Base-by-base conservation (phyloP, 2,797 vertebrate species). In the Periparus ater region DNA sequence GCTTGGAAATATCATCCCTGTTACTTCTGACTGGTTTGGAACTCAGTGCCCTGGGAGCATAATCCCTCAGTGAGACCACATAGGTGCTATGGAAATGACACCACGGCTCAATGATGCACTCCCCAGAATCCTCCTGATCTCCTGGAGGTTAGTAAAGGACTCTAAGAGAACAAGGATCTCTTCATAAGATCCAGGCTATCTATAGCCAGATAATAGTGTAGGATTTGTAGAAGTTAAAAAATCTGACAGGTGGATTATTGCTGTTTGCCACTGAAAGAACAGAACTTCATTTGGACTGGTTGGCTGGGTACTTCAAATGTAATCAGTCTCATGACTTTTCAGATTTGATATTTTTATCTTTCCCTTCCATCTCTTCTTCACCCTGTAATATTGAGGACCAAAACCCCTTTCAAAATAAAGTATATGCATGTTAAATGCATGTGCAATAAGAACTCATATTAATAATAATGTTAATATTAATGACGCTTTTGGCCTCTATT, bases 131-230 rank as follows among this genome's bases (percentile, higher is more conserved):
- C 38, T 40, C 38, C 36, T 50, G 8, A 68, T 53, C 45, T 74
- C 9, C 0, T 20, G n/a, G 44, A 55, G 47, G 3, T 74, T 55
- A 22, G 13, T 10, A 9, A 60, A 80, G 53, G 51, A 9, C 38
- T 74, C 7, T 38, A 0, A 27, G 75, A 68, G 53, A 42, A 54
- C 22, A n/a, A 27, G 26, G 13, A 53, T 92, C 10, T 71, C 38
- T 13, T 85, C 0, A 0, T 54, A 53, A 74, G 61, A 45, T 55
- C 4, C 16, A 68, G n/a, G 23, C 44, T 0, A 0, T 63, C 68
- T 1, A 0, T 32, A 75, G 40, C 54, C 50, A 71, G 38, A 9
- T 11, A 32, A 16, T 34, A n/a, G 13, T 32, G 87, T 74, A 40
- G 32, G 23, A 50, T 57, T 77, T 88, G 36, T 50, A 71, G 20